These are phyloP conservation scores for Ormyrus pomaceus DNA, from an alignment of 2,888 invertebrate genomes.

Conservation along the genomic window DNA sequence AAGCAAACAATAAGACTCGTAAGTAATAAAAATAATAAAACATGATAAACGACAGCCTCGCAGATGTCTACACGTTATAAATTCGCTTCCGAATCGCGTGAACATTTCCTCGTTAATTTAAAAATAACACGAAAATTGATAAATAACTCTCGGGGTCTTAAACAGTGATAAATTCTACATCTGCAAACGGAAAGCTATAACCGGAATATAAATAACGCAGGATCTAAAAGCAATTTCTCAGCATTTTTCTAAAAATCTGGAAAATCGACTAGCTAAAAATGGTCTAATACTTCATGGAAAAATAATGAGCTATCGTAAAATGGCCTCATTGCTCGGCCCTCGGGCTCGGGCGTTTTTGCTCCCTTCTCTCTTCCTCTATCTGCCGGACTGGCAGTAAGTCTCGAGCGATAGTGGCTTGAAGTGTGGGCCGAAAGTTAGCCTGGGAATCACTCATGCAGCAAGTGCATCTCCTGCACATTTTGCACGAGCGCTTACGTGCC, in stretches of 20 bases:
- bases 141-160: no score
- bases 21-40: slow-evolving; percentile 69
- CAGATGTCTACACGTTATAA: no score
- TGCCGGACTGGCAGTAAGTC: slow-evolving; percentile 27
- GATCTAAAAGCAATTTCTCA: no score
- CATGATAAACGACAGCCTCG: slow-evolving; percentile 68
- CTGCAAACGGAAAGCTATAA: no score
- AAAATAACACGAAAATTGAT: no score
- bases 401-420: slow-evolving; percentile 34
- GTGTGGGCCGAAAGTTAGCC: slow-evolving; percentile 41
- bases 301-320: slow-evolving; percentile 29
- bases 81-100: no score
- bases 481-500: slow-evolving; percentile 20
- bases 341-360: background rate
- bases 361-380: slow-evolving; percentile 12
- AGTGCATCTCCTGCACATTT: slow-evolving; percentile 47
- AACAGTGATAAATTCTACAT: no score
- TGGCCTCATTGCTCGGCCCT: background rate
- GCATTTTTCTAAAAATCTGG: background rate
- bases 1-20: slow-evolving; percentile 66
- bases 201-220: no score
- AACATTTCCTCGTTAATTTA: no score
- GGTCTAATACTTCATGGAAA: slow-evolving; percentile 6
- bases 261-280: background rate
- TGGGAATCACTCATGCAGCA: slow-evolving; percentile 48